Conservation (phyloP, 2,888 invertebrate genomes). For the Spicauda simplicius region DNA sequence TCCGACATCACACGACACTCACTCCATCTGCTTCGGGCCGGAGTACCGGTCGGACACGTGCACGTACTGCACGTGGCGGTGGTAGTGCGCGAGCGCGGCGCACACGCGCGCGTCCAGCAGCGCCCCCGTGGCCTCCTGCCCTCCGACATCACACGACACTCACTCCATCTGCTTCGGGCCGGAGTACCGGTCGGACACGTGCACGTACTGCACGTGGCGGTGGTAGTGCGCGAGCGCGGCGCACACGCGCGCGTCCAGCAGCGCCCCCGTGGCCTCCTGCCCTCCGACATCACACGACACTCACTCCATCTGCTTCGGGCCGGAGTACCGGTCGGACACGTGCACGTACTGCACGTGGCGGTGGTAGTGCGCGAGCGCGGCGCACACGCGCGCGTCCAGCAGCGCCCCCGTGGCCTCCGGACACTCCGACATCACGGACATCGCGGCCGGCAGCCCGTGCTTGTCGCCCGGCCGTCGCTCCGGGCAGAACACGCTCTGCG, state of each 20-base stretch:
- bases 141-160: conserved; percentile 91
- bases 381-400: conserved; percentile 91
- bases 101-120: no score
- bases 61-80: no score
- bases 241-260: no score
- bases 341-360: conserved; percentile 95
- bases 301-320: conserved; percentile 95
- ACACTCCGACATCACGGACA: conserved; percentile 94
- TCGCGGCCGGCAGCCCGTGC: conserved; percentile 89
- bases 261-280: conserved; percentile 97
- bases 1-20: conserved; percentile 96
- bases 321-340: conserved; percentile 97
- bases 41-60: no score
- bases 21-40: conserved; percentile 95
- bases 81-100: no score
- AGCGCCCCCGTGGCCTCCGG: conserved; percentile 94
- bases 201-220: no score
- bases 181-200: no score
- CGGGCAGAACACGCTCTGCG: conserved; percentile 91
- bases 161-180: conserved; percentile 96
- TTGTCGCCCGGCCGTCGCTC: conserved; percentile 93
- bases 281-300: conserved; percentile 90
- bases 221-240: no score
- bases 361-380: conserved; percentile 92
- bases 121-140: conserved; percentile 94